Conservation (phyloP, 2,113 vertebrate genomes). For the human region GRCh38 chr16:77455501-77456000, state of each 20-base stretch:
- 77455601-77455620: neutral
- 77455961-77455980: neutral
- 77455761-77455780: neutral
- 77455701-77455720: neutral
- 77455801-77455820: neutral
- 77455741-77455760: too few species aligned
- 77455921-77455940: neutral
- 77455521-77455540: neutral
- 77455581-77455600: neutral
- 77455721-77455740: neutral
- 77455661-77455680: neutral
- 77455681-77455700: neutral
- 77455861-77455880: neutral
- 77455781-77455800: rapidly evolving
- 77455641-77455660: neutral
- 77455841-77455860: neutral
- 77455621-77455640: neutral
- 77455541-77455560: neutral
- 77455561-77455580: neutral
- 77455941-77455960: neutral
- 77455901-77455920: neutral
- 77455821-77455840: neutral
- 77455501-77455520: neutral
- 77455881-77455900: neutral
- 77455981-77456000: neutral